Base-by-base conservation (phyloP, 1,140 invertebrate genomes). In the Drosophila gunungcola region DNA sequence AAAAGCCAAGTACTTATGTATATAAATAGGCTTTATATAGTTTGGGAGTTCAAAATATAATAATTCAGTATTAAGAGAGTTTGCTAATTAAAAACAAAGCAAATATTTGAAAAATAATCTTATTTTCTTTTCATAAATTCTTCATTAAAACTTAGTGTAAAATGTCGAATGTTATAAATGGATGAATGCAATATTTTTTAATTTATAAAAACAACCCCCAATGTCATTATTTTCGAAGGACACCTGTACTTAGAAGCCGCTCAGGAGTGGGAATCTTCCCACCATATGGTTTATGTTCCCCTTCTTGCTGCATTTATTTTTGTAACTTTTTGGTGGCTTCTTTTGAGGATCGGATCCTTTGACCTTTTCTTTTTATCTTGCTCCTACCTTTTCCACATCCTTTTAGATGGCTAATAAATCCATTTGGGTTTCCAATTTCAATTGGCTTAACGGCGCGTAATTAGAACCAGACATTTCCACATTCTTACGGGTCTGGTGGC, bases 381-480 rank as follows among this genome's bases (percentile, higher is more conserved):
- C 34, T 12, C 39, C 38, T 38, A 9, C 27, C 52, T 38, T 56
- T 43, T 38, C 61, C 27, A 13, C n/a, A 32, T 53, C 61, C 32
- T 25, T 65, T 80, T 46, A 57, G 51, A 64, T 29, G 63, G 54
- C 38, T 74, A 83, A 82, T 78, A 82, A 83, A 83, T 74, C 74
- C 73, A 82, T 79, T 83, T 70, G 63, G 70, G 80, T 83, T 27
- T 82, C 63, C 57, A 62, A 78, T 82, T 82, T 69, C 68, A 49
- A 21, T 65, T 39, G 43, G 6, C 36, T 63, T 39, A 39, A 43
- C 29, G 27, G 42, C 76, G 52, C 55, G 56, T 73, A 68, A 68
- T 68, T 65, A 43, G 32, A 65, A 45, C 4, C 61, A 11, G 25
- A 21, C 36, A 16, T 61, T 60, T n/a, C 54, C 61, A 45, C 21